These are phyloP conservation scores for Cybosia mesomella DNA, from an alignment of 2,888 invertebrate genomes.

Conservation along the genomic window DNA sequence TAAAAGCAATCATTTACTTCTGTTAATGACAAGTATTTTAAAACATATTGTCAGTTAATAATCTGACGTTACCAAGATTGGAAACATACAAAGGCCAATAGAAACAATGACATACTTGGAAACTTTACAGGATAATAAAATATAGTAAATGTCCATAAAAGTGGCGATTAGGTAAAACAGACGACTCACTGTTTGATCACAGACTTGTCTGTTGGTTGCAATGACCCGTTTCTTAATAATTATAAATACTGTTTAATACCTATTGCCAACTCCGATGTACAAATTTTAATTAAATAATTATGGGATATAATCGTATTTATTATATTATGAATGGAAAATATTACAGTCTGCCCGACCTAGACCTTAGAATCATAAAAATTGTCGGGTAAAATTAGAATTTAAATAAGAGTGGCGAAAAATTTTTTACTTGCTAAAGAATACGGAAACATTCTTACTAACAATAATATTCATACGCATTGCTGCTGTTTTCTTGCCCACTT, in stretches of 20 bases:
- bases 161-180: conserved; percentile 50
- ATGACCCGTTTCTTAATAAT: conserved; percentile 48
- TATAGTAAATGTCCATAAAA: conserved; percentile 25
- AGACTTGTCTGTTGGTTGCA: conserved; percentile 57
- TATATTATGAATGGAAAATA: not conserved
- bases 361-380: not conserved
- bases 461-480: too few relatives aligned
- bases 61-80: conserved; percentile 11
- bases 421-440: not conserved
- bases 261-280: conserved; percentile 9
- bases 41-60: conserved; percentile 15
- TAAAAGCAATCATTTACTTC: conserved; percentile 11
- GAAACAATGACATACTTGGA: conserved; percentile 12
- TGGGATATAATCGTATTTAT: not conserved
- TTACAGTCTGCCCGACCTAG: not conserved
- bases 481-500: too few relatives aligned
- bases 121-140: conserved; percentile 33
- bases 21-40: not conserved
- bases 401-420: too few relatives aligned
- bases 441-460: too few relatives aligned
- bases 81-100: conserved; percentile 3
- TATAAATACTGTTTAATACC: conserved; percentile 32
- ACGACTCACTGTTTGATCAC: conserved; percentile 67
- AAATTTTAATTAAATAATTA: not conserved
- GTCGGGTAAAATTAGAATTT: too few relatives aligned